phyloP scores from a whole-genome alignment of 2,888 invertebrate species.

The Mesorhabditis belari region DNA sequence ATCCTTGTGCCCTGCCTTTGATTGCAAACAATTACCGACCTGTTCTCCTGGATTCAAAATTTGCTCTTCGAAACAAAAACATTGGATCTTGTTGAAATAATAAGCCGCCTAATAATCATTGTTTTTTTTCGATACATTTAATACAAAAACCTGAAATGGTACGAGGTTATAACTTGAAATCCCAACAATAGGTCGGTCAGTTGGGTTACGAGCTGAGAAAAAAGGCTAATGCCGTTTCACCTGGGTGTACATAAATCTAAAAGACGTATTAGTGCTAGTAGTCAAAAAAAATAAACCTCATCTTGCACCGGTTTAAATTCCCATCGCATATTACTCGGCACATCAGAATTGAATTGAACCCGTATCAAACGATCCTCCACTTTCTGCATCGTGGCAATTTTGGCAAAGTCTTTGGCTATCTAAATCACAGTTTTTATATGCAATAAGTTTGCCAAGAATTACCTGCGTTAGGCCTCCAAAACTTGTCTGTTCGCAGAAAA shows the following conservation, averaged over 20 bases:
- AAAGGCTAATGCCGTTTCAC: slow-evolving; percentile 96
- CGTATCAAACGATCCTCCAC: slow-evolving; percentile 66
- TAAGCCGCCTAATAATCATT: slow-evolving; percentile 70
- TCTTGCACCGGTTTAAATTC: slow-evolving; percentile 89
- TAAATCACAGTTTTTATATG: slow-evolving; percentile 5
- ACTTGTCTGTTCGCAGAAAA: slow-evolving; percentile 93
- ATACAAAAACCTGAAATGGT: slow-evolving; percentile 66
- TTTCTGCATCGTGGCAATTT: slow-evolving; percentile 69
- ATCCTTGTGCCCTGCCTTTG: not conserved
- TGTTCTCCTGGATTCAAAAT: slow-evolving; percentile 91
- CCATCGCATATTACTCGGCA: slow-evolving; percentile 85
- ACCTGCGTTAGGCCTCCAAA: slow-evolving; percentile 76
- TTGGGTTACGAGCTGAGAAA: slow-evolving; percentile 92
- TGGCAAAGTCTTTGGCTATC: slow-evolving; percentile 65
- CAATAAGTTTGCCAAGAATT: not conserved
- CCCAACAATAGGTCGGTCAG: slow-evolving; percentile 74
- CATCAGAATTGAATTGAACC: slow-evolving; percentile 83
- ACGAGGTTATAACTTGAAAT: slow-evolving; percentile 96
- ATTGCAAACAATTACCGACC: slow-evolving; percentile 58
- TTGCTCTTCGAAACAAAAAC: slow-evolving; percentile 99
- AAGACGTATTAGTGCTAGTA: not conserved
- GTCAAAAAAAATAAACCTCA: slow-evolving; percentile 63
- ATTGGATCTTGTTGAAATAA: slow-evolving; percentile 99
- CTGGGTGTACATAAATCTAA: slow-evolving; percentile 69
- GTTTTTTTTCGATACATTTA: not conserved